Percentiles rank a stretch among this genome's conserved stretches.
Evolutionary conservation across 2,113 vertebrate species (phyloP).

Genomic region (Syrmaticus mikado): DNA sequence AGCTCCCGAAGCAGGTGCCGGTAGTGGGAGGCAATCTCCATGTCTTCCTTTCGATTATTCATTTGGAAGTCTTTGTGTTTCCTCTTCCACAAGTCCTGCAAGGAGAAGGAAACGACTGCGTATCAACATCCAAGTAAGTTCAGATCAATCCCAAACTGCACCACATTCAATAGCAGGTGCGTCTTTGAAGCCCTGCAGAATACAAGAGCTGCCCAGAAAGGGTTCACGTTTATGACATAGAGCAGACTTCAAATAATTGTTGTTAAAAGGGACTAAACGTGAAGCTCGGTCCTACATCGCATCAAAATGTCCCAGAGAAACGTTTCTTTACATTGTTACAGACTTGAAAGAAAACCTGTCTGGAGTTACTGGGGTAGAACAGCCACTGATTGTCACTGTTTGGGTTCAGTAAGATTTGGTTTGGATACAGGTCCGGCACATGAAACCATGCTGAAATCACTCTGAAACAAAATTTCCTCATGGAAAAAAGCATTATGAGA

Average conservation of each 20-base stretch:
- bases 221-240: background rate
- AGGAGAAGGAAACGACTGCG: background rate
- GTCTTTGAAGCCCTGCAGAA: background rate
- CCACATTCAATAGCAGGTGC: background rate
- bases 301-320: background rate
- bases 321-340: background rate
- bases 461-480: background rate
- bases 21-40: constrained; percentile 99
- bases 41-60: constrained; percentile 98
- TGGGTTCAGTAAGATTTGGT: background rate
- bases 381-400: background rate
- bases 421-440: background rate
- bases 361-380: background rate
- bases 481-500: background rate
- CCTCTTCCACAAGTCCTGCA: constrained; percentile 84
- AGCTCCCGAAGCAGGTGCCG: constrained; percentile 95
- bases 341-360: background rate
- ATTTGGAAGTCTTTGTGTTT: constrained; percentile 84
- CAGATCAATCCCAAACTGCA: background rate
- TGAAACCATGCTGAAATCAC: background rate
- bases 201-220: background rate
- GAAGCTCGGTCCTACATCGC: background rate
- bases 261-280: background rate
- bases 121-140: background rate
- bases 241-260: background rate